A percentile compares a stretch with the other conserved stretches of the same genome.
These are phyloP conservation scores for Pyxicephalus adspersus DNA, from an alignment of 2,113 vertebrate species.

Conservation along the genomic window DNA sequence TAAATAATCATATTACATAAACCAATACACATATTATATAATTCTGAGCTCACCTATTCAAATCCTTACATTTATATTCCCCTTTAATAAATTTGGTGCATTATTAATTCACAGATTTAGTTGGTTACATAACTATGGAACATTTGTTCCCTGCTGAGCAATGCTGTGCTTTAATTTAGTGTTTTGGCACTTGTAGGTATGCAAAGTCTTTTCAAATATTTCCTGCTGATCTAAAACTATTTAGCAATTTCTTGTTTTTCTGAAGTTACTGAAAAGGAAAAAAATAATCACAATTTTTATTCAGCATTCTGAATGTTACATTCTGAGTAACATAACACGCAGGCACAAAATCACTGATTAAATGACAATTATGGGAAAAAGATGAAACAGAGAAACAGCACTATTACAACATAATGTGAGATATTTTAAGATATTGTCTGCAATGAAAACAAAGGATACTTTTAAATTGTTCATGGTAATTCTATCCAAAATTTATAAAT, in stretches of 20 bases:
- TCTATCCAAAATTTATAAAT: too few relatives aligned
- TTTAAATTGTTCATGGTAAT: too few relatives aligned
- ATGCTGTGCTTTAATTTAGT: slow-evolving; percentile 17
- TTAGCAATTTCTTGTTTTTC: slow-evolving; percentile 46
- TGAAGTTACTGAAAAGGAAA: not conserved
- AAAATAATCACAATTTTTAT: not conserved
- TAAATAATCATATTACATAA: too few relatives aligned
- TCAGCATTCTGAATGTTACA: not conserved
- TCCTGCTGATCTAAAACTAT: slow-evolving; percentile 9
- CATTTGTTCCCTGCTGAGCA: slow-evolving; percentile 38
- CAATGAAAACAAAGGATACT: too few relatives aligned
- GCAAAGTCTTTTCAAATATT: slow-evolving; percentile 14
- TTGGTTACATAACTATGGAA: slow-evolving; percentile 20
- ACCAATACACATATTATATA: too few relatives aligned
- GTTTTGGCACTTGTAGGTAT: slow-evolving; percentile 12
- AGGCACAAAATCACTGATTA: not conserved
- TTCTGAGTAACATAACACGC: not conserved
- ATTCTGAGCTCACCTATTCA: not conserved
- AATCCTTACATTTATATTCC: not conserved
- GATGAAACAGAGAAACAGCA: not conserved
- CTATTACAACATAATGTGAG: too few relatives aligned
- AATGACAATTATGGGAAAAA: too few relatives aligned
- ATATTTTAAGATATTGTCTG: too few relatives aligned
- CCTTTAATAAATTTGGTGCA: not conserved
- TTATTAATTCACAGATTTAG: slow-evolving; percentile 2